Evolutionary conservation across 2,797 vertebrate species (phyloP).

Genomic region (Crypturellus tataupa): DNA sequence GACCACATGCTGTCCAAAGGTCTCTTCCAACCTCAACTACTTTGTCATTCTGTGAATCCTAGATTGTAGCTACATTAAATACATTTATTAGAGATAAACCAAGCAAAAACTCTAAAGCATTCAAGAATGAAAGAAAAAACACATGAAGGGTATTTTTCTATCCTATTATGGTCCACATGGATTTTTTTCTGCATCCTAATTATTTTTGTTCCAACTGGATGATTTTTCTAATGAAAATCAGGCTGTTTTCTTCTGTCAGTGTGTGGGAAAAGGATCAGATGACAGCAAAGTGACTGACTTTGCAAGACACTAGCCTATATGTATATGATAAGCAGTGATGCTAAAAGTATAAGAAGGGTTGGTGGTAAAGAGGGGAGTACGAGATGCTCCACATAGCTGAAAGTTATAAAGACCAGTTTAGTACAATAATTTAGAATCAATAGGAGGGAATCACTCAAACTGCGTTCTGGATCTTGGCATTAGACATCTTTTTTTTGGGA

Average conservation of each 20-base stretch:
- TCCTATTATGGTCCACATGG: neutral
- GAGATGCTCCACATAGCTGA: neutral
- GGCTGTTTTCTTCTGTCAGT: neutral
- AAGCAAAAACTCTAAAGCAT: neutral
- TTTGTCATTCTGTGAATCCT: neutral
- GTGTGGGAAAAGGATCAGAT: neutral
- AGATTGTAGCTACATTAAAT: neutral
- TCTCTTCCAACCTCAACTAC: neutral
- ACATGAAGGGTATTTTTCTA: neutral
- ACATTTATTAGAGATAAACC: conserved; percentile 2
- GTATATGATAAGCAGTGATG: neutral
- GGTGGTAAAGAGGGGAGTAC: neutral
- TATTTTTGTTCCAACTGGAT: conserved; percentile 28
- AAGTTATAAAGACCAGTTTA: neutral
- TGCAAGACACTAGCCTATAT: neutral
- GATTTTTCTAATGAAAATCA: conserved; percentile 47
- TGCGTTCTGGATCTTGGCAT: neutral
- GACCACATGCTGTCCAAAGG: neutral
- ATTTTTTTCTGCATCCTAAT: conserved; percentile 18
- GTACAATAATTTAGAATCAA: neutral
- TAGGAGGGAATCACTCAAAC: neutral
- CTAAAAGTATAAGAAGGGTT: neutral
- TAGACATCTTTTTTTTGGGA: neutral
- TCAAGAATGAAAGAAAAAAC: conserved; percentile 4
- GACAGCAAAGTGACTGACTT: neutral